Evolutionary conservation across 2,797 vertebrate species (phyloP).

Genomic region (Poecilia gillii): DNA sequence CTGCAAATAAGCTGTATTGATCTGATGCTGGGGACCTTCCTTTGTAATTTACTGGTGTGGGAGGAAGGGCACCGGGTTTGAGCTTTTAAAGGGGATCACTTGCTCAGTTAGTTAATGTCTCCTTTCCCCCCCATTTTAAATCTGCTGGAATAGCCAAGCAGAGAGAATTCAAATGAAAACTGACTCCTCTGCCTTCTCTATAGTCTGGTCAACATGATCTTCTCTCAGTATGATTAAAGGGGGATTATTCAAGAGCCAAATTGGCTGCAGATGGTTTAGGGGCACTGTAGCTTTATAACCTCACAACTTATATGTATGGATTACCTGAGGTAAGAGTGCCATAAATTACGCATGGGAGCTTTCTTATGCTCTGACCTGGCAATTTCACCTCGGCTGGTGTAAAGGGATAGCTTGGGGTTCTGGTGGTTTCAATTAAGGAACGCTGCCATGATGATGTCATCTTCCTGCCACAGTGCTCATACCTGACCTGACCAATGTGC

Average conservation of each 20-base stretch:
- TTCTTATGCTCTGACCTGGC: slow-evolving; percentile 64
- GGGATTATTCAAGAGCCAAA: slow-evolving; percentile 64
- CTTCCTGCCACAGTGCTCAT: slow-evolving; percentile 19
- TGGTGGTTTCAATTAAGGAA: slow-evolving; percentile 62
- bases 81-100: slow-evolving; percentile 61
- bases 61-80: slow-evolving; percentile 40
- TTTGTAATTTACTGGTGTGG: slow-evolving; percentile 62
- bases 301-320: slow-evolving; percentile 67
- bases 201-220: slow-evolving; percentile 52
- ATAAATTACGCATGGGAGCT: slow-evolving; percentile 69
- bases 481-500: slow-evolving; percentile 23
- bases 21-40: slow-evolving; percentile 63
- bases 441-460: slow-evolving; percentile 45
- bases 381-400: slow-evolving; percentile 46
- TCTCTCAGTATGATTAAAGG: slow-evolving; percentile 68
- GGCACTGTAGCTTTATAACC: slow-evolving; percentile 63
- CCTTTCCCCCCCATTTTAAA: slow-evolving; percentile 37
- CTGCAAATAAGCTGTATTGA: slow-evolving; percentile 74
- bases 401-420: slow-evolving; percentile 57
- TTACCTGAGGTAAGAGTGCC: slow-evolving; percentile 61
- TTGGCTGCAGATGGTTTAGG: slow-evolving; percentile 71
- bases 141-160: slow-evolving; percentile 44
- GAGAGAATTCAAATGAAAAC: slow-evolving; percentile 70
- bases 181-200: slow-evolving; percentile 50
- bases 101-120: slow-evolving; percentile 72